These are phyloP conservation scores for Galbula dea DNA, from an alignment of 2,113 vertebrate species.

Conservation along the genomic window DNA sequence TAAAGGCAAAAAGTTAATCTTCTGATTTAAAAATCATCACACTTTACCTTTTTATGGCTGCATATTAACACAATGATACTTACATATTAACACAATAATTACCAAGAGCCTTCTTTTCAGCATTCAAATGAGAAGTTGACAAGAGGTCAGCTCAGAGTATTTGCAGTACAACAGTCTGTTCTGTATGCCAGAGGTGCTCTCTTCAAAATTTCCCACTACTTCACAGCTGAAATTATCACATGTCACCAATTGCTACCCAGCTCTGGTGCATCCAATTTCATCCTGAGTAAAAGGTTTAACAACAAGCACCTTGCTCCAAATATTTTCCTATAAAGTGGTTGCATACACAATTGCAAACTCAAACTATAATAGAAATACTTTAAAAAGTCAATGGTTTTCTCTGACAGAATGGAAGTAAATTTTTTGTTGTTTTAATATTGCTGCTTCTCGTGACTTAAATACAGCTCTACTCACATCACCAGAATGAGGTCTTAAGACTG, in stretches of 20 bases:
- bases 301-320: background rate
- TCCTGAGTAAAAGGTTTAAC: background rate
- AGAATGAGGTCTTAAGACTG: background rate
- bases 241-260: background rate
- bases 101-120: slow-evolving; percentile 2
- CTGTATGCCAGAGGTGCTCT: background rate
- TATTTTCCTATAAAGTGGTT: background rate
- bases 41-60: background rate
- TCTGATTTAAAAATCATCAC: slow-evolving; percentile 53
- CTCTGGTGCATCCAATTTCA: background rate
- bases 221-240: background rate
- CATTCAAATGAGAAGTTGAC: slow-evolving; percentile 17
- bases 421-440: background rate
- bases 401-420: background rate
- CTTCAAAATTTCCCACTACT: background rate
- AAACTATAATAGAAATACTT: background rate
- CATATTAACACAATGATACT: slow-evolving; percentile 37
- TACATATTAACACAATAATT: too few species aligned
- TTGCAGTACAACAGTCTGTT: background rate
- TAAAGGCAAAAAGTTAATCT: slow-evolving; percentile 63
- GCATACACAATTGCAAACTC: background rate
- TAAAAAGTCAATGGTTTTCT: background rate
- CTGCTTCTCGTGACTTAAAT: background rate
- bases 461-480: background rate
- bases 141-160: slow-evolving; percentile 21